Evolutionary conservation across 2,888 invertebrate species (phyloP).

Genomic region (Labia minor): DNA sequence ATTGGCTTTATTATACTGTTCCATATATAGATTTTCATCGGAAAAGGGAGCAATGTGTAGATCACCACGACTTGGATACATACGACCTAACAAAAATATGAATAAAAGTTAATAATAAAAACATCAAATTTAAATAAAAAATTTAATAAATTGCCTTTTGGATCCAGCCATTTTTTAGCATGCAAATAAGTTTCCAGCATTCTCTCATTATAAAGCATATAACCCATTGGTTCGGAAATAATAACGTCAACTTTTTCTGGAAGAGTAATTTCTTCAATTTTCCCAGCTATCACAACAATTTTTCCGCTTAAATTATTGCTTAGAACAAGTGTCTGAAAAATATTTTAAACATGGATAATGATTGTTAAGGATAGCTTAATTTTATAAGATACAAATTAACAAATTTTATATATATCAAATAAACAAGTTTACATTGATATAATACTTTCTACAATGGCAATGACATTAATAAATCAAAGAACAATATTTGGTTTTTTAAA

Average conservation of each 20-base stretch:
- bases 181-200: slow-evolving; percentile 98
- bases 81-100: slow-evolving; percentile 54
- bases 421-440: background rate
- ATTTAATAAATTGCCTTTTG: slow-evolving; percentile 40
- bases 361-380: too few species aligned
- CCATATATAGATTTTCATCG: slow-evolving; percentile 94
- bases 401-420: too few species aligned
- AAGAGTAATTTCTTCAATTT: slow-evolving; percentile 94
- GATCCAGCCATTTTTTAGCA: slow-evolving; percentile 94
- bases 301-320: slow-evolving; percentile 80
- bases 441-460: too few species aligned
- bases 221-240: slow-evolving; percentile 99
- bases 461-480: too few species aligned
- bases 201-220: slow-evolving; percentile 97
- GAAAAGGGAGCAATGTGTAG: slow-evolving; percentile 95
- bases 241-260: slow-evolving; percentile 94
- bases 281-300: slow-evolving; percentile 88
- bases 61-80: slow-evolving; percentile 96
- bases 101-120: background rate
- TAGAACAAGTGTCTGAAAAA: slow-evolving; percentile 61
- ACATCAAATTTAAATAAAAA: too few species aligned
- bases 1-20: slow-evolving; percentile 96
- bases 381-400: too few species aligned
- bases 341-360: too few species aligned
- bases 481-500: too few species aligned